Evolutionary conservation across 2,888 invertebrate species (phyloP), one percentile per base, ranked within the genome.

Genomic region (Asteroscopus sphinx): DNA sequence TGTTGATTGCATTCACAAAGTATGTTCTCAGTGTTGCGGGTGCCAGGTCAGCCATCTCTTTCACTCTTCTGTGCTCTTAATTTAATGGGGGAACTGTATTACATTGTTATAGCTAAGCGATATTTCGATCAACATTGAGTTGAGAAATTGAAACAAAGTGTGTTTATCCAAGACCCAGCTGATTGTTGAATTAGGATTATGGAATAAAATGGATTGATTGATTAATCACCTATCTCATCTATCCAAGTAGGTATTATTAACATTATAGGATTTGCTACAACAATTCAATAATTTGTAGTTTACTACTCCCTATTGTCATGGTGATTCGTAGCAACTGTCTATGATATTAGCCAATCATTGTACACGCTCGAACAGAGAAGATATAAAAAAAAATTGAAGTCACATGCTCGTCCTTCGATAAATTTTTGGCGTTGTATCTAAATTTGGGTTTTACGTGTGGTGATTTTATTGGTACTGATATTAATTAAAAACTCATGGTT

Each of bases 1-100:
- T 60, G 66, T 70, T 73, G 74, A 77, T 77, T 76, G 62, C 63
- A 58, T 70, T 70, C 54, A 60, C 53, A 60, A 70, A 76, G 62
- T 69, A 60, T 63, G 28, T 68, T 64, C 35, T 37, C 46, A 54
- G 30, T 64, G 55, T 55, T 36, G 53, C 30, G 64, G 52, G 25
- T 39, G 42, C 57, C 35, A 35, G 57, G 53, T 56, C 60, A 56
- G 61, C 37, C 39, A 0, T 65, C 57, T 70, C 49, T 59, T 60
- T 68, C 42, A 37, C 51, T 57, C 51, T 16, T 37, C 11, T 28
- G 7, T 62, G 11, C 36, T 44, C 37, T 58, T 58, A 60, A 55
- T 55, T 51, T 60, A 45, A 41, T 56, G 21, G 41, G 17, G 26
- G 28, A 48, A 42, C 44, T 39, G n/a, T 59, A 55, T 52, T 12